Evolutionary conservation across 2,888 invertebrate species (phyloP).

Genomic region (Oxycera nigricornis): DNA sequence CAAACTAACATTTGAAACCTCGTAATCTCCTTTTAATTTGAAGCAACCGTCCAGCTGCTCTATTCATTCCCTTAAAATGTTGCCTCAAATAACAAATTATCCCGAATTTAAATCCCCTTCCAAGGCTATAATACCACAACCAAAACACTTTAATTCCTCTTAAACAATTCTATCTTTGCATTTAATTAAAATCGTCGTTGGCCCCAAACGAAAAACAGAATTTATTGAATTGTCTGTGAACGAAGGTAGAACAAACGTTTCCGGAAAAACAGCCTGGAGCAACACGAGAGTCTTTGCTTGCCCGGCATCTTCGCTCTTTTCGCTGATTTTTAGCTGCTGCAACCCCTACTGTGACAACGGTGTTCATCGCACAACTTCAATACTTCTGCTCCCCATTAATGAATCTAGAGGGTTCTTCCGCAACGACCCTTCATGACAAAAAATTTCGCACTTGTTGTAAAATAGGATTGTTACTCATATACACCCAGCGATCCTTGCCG

Average conservation of each 20-base stretch:
- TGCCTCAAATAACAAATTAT: constrained; percentile 24
- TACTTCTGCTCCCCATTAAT: neutral
- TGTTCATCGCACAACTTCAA: neutral
- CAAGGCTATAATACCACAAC: constrained; percentile 10
- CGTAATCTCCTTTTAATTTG: too few species aligned
- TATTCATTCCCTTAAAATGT: constrained; percentile 11
- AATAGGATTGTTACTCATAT: constrained; percentile 14
- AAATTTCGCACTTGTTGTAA: constrained; percentile 34
- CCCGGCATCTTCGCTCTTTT: constrained; percentile 5
- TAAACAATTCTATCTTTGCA: constrained; percentile 32
- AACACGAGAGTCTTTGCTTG: neutral
- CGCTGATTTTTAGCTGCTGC: neutral
- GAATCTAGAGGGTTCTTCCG: constrained; percentile 4
- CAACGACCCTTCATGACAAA: constrained; percentile 28
- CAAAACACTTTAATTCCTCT: constrained; percentile 35
- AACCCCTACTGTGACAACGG: neutral
- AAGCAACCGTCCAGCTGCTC: too few species aligned
- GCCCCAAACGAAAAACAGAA: constrained; percentile 11
- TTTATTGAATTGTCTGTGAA: constrained; percentile 30
- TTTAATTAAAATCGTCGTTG: constrained; percentile 32
- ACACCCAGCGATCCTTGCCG: neutral
- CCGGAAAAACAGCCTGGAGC: constrained; percentile 13
- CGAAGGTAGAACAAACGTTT: constrained; percentile 26
- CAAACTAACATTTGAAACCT: too few species aligned
- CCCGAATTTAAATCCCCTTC: constrained; percentile 9